Evolutionary conservation across 2,888 invertebrate genomes (phyloP).

Genomic region (Blera fallax): DNA sequence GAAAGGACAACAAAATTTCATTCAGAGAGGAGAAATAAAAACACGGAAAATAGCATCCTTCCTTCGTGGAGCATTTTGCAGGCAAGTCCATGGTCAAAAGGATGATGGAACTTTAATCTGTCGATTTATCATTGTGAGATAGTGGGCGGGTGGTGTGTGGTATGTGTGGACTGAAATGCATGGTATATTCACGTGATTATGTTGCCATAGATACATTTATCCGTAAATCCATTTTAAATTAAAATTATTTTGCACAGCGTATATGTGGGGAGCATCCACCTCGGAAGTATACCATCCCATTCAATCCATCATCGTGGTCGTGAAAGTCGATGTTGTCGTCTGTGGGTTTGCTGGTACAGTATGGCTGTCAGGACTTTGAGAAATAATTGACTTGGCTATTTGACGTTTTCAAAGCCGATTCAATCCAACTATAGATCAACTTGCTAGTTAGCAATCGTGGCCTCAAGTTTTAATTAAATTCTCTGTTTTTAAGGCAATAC

Average conservation of each 20-base stretch:
- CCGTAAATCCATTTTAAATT: slow-evolving; percentile 59
- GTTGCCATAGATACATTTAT: slow-evolving; percentile 27
- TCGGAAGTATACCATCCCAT: not conserved
- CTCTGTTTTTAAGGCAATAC: too few species aligned
- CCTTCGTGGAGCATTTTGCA: not conserved
- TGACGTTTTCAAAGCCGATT: too few species aligned
- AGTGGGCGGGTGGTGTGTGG: not conserved
- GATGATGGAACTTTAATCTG: slow-evolving; percentile 56
- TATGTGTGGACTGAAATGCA: not conserved
- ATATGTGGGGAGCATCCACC: slow-evolving; percentile 9
- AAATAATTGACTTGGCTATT: too few species aligned
- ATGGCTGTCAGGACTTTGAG: not conserved
- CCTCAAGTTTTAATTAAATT: too few species aligned
- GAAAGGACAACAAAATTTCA: slow-evolving; percentile 14
- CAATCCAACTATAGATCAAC: too few species aligned
- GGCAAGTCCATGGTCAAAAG: slow-evolving; percentile 31
- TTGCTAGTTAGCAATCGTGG: too few species aligned
- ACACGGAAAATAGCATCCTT: not conserved
- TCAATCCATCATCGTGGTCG: not conserved
- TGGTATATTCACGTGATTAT: slow-evolving; percentile 7
- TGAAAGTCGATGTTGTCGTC: not conserved
- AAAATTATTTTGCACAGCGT: slow-evolving; percentile 47
- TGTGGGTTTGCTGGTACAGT: not conserved
- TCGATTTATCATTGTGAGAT: slow-evolving; percentile 47
- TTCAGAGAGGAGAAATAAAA: slow-evolving; percentile 6